These are phyloP conservation scores for Plebejus argus DNA, from an alignment of 2,888 invertebrate genomes.

Conservation along the genomic window DNA sequence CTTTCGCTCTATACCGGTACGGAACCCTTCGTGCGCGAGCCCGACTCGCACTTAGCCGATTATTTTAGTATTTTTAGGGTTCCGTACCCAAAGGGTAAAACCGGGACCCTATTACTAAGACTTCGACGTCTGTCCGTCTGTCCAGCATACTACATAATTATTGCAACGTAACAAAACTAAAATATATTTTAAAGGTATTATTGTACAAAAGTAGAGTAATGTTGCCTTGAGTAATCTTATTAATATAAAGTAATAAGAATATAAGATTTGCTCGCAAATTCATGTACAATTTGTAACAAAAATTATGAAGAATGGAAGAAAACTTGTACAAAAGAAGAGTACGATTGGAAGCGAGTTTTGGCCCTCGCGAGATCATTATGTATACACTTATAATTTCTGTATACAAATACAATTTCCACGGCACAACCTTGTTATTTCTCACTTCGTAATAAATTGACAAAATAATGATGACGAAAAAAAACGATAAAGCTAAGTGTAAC, in stretches of 20 bases:
- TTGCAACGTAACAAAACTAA: neutral
- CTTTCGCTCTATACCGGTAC: too few species aligned
- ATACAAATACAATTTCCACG: neutral
- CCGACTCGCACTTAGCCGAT: too few species aligned
- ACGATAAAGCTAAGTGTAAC: neutral
- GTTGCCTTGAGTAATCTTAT: neutral
- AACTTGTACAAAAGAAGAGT: neutral
- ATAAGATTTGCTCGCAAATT: neutral
- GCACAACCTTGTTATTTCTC: constrained; percentile 9
- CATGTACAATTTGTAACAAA: neutral
- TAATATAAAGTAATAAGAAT: neutral
- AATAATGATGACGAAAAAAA: neutral
- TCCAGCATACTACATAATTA: too few species aligned
- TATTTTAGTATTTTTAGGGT: too few species aligned
- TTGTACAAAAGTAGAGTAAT: neutral
- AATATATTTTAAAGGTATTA: neutral
- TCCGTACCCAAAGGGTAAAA: too few species aligned
- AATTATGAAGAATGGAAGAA: neutral
- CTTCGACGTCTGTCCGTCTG: too few species aligned
- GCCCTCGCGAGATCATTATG: neutral
- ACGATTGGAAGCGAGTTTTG: neutral
- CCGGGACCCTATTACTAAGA: too few species aligned
- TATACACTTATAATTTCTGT: constrained; percentile 3
- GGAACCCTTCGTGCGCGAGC: too few species aligned
- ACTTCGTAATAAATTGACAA: neutral